Base-by-base conservation (phyloP, 53 echinoderm and acorn worm genomes). In the Stichopus horrens region DNA sequence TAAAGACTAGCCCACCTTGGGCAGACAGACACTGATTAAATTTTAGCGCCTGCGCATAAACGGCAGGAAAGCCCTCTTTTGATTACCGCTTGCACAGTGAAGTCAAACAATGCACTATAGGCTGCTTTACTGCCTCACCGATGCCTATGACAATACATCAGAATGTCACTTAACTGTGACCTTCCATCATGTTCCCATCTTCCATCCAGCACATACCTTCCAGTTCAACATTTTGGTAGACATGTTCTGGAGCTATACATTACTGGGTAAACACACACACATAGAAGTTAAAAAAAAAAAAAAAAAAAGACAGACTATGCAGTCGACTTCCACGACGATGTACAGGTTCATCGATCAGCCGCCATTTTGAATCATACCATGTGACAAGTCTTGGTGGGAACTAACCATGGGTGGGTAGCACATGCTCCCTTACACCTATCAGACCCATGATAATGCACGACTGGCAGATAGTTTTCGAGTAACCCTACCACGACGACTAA, bases 11-110 rank as follows among this genome's bases (percentile, higher is more conserved):
- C 81, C 81, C 81, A 9, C 57, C 81, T 22, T 21, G 9, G 58
- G 21, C 58, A 81, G 57, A 81, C 81, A 81, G 81, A 81, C 81
- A 81, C 54, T 81, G 81, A 81, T 81, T 81, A 81, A 81, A 81
- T 81, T 57, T 81, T 81, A 81, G 81, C 81, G 81, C 57, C 56
- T 81, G 81, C 81, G 81, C 21, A 81, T 57, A 18, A 57, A 9
- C 8, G 18, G 21, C 81, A 81, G 81, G 81, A 81, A 81, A 81
- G 54, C 71, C 71, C 71, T 71, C 7, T 20, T 71, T 63, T 71
- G 71, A 71, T 13, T 71, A 71, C n/a, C 37, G 16, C 18, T 71
- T 71, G n/a, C 19, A 71, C 71, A 71, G 71, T 13, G 6, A 71
- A 71, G 71, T 20, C 71, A 71, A 16, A 71, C 71, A 71, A 71